Base-by-base conservation (phyloP, 1,140 invertebrate genomes). In the Spodoptera litura region DNA sequence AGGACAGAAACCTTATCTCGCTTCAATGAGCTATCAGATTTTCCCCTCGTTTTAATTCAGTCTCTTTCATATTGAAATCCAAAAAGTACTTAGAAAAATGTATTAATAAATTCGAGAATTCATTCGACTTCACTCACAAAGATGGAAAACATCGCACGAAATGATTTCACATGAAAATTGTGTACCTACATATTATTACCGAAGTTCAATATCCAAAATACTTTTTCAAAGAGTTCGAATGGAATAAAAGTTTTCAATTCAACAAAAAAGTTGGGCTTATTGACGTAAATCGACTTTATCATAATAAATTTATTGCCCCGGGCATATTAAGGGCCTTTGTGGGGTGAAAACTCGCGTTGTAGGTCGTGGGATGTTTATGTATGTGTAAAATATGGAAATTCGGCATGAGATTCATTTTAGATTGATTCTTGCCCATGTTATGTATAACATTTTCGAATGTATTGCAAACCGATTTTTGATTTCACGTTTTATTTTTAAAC, bases 271-370 rank as follows among this genome's bases (percentile, higher is more conserved):
- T 74, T 75, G 25, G 25, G 44, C 59, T 31, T 75, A 75, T 75
- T 62, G 73, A 75, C 73, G 59, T 64, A 75, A 75, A 75, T 75
- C 73, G 59, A 75, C 73, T 75, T 75, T 62, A 75, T 75, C 73
- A 75, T 75, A 75, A 75, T 64, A 64, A 75, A 75, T 75, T 75
- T 75, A 75, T 75, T 75, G 73, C 73, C 44, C 59, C 27, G 49
- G 73, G 73, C 73, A 59, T 55, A 75, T 75, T 75, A 75, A 27
- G 59, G 73, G 44, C 27, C 58, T 64, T 52, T 75, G 73, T 64
- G 59, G 73, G 73, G 73, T 75, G 73, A 64, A 62, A 75, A 27
- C 49, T 49, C 31, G 25, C 49, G 44, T 62, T 52, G 25, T 61
- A 12, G 56, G 71, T 61, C 71, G 71, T 59, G 56, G 27, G 71